Percentiles rank a stretch among this genome's conserved stretches.
Evolutionary conservation across 1,140 invertebrate genomes (phyloP).

Genomic region (Aphis craccivora): DNA sequence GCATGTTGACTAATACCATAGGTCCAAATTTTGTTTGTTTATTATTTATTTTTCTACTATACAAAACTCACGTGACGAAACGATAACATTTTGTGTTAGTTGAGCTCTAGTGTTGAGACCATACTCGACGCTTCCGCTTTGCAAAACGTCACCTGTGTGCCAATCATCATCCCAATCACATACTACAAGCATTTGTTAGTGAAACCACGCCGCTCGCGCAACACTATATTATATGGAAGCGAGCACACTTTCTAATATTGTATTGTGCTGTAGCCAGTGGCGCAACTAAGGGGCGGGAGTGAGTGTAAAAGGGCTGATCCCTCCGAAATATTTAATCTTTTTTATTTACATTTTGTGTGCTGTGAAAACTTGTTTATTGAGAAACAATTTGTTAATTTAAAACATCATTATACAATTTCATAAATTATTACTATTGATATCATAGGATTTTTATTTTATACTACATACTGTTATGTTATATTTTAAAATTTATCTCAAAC

Average conservation of each 20-base stretch:
- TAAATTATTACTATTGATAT: background rate
- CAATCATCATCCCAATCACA: slow-evolving; percentile 58
- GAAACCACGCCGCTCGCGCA: slow-evolving; percentile 30
- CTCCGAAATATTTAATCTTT: background rate
- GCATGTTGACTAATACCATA: slow-evolving; percentile 45
- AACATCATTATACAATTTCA: background rate
- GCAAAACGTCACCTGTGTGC: slow-evolving; percentile 57
- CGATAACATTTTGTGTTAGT: slow-evolving; percentile 43
- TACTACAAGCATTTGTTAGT: slow-evolving; percentile 52
- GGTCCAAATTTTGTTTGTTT: slow-evolving; percentile 50
- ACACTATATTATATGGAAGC: slow-evolving; percentile 39
- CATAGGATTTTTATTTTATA: background rate
- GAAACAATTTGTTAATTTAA: background rate
- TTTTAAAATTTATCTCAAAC: slow-evolving; percentile 19
- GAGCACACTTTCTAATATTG: background rate
- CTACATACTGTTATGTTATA: background rate
- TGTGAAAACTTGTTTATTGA: background rate
- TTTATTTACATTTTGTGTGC: background rate
- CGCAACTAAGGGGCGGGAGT: background rate
- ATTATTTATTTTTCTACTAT: slow-evolving; percentile 36
- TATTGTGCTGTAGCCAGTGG: slow-evolving; percentile 10
- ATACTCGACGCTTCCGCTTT: slow-evolving; percentile 56
- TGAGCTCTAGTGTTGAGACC: slow-evolving; percentile 51
- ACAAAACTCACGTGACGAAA: slow-evolving; percentile 54
- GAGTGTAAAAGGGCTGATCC: background rate